Evolutionary conservation across 2,797 vertebrate genomes (phyloP).

Genomic region (Acestrorhynchus altus): DNA sequence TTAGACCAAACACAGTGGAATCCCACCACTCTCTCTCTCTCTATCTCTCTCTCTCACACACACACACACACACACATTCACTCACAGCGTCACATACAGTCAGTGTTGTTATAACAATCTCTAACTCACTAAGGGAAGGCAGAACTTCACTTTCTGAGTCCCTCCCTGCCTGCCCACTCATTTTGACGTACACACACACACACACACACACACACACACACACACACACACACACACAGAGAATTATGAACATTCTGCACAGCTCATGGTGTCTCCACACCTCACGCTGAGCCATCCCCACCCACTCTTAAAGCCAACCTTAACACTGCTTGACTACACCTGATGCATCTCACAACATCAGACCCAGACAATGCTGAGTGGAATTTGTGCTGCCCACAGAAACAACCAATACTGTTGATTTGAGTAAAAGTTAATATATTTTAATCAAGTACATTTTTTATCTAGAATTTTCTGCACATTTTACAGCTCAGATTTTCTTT

Average conservation of each 20-base stretch:
- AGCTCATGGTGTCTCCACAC: neutral
- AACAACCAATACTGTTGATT: neutral
- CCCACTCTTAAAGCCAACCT: neutral
- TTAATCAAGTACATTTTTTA: no score
- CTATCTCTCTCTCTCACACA: neutral
- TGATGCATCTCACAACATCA: neutral
- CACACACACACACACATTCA: slow-evolving; percentile 16
- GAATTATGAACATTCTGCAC: neutral
- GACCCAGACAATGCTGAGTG: neutral
- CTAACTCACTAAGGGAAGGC: slow-evolving; percentile 17
- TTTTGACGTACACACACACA: slow-evolving; percentile 25
- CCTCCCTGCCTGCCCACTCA: slow-evolving; percentile 48
- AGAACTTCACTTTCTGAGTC: slow-evolving; percentile 43
- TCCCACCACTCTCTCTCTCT: neutral
- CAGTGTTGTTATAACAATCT: slow-evolving; percentile 13
- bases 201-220: neutral
- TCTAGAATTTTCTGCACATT: no score
- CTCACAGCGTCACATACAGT: neutral
- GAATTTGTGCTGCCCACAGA: neutral
- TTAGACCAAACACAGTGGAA: slow-evolving; percentile 25
- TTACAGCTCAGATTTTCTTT: no score
- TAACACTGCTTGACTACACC: slow-evolving; percentile 3
- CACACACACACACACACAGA: neutral
- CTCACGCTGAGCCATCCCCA: slow-evolving; percentile 7
- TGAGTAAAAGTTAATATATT: neutral